Conservation (phyloP, 1,140 invertebrate species). For the Magallana ariakensis region DNA sequence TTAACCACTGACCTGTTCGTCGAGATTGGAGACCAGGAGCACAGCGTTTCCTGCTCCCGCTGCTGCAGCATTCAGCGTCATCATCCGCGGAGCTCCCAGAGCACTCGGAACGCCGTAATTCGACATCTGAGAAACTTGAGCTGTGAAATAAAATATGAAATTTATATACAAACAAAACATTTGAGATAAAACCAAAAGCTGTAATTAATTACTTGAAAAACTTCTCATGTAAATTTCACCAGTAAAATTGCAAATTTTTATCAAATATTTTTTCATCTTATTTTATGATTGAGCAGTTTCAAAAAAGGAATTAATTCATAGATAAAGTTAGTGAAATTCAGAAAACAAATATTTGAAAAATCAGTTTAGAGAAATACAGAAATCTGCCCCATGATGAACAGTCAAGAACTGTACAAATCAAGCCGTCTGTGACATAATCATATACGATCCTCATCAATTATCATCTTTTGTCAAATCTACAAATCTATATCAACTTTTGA, state of each 20-base stretch:
- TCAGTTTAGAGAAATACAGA: not conserved
- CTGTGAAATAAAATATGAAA: slow-evolving; percentile 36
- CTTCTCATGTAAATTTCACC: too few relatives aligned
- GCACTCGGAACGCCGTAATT: slow-evolving; percentile 59
- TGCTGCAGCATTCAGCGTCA: slow-evolving; percentile 47
- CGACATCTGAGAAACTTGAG: slow-evolving; percentile 59
- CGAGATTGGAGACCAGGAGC: slow-evolving; percentile 81
- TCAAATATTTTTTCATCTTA: too few relatives aligned
- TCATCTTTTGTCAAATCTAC: too few relatives aligned
- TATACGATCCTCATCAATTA: too few relatives aligned
- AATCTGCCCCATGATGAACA: not conserved
- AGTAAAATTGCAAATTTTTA: too few relatives aligned
- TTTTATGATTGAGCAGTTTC: too few relatives aligned
- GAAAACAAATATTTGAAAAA: not conserved
- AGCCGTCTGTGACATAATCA: too few relatives aligned
- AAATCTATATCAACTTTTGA: too few relatives aligned
- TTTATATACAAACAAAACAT: too few relatives aligned
- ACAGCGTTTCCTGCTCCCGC: slow-evolving; percentile 74
- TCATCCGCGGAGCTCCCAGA: slow-evolving; percentile 42
- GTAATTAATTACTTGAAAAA: too few relatives aligned
- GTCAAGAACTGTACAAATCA: not conserved
- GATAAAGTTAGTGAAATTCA: not conserved
- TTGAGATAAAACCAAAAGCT: too few relatives aligned
- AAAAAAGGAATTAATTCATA: not conserved
- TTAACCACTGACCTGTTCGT: slow-evolving; percentile 79